phyloP scores from a whole-genome alignment of 2,888 invertebrate species.

The Pristionchus exspectatus region DNA sequence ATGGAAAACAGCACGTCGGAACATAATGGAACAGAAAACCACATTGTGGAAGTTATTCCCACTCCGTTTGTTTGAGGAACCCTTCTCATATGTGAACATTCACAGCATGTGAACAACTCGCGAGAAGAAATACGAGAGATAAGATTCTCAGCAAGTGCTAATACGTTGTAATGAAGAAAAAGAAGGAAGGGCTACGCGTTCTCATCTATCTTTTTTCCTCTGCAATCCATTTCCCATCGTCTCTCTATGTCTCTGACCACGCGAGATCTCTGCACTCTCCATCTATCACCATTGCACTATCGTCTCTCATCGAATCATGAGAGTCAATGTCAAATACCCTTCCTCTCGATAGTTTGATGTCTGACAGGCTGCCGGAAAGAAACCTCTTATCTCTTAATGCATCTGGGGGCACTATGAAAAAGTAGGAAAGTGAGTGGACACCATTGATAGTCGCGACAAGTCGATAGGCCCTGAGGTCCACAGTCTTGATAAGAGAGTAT shows the following conservation, averaged over 20 bases:
- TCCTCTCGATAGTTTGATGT: background rate
- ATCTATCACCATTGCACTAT: background rate
- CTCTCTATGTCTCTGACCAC: constrained; percentile 17
- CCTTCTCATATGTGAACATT: too few species aligned
- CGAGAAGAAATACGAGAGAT: constrained; percentile 5
- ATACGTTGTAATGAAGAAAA: constrained; percentile 39
- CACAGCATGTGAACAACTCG: background rate
- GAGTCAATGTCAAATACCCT: constrained; percentile 25
- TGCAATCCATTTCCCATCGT: background rate
- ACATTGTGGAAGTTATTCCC: too few species aligned
- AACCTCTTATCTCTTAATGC: background rate
- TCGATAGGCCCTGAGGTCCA: background rate
- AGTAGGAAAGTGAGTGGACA: background rate
- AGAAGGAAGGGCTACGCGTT: constrained; percentile 39
- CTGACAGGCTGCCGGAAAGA: background rate
- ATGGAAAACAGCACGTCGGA: too few species aligned
- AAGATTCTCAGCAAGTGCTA: constrained; percentile 43
- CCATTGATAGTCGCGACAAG: background rate
- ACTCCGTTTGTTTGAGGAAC: too few species aligned
- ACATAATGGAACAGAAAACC: too few species aligned
- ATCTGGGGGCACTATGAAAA: background rate
- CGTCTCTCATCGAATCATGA: background rate
- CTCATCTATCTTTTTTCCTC: constrained; percentile 18
- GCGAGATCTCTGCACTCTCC: constrained; percentile 36
- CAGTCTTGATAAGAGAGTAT: constrained; percentile 22